A percentile compares a stretch with the other conserved stretches of the same genome.
Conservation (phyloP, 2,888 invertebrate species). For the Acholoe squamosa region DNA sequence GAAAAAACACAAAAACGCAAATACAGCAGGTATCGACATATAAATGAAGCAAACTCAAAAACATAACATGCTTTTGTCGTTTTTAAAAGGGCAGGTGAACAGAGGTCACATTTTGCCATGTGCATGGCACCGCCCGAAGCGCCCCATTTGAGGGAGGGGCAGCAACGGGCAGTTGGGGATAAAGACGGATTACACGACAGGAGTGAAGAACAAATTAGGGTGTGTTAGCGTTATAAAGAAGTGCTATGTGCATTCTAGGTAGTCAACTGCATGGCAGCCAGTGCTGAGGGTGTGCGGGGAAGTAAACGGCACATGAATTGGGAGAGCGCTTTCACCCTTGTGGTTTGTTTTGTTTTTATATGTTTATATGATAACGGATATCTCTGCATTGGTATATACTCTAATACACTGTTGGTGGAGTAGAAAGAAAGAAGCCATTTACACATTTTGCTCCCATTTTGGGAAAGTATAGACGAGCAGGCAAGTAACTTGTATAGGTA, state of each 20-base stretch:
- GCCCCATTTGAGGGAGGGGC: not conserved
- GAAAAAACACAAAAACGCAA: slow-evolving; percentile 53
- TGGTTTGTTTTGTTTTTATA: slow-evolving; percentile 52
- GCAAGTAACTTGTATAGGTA: slow-evolving; percentile 27
- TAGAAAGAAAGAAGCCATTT: slow-evolving; percentile 59
- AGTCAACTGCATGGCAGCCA: slow-evolving; percentile 13
- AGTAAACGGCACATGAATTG: slow-evolving; percentile 49
- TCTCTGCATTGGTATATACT: not conserved
- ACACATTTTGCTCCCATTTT: slow-evolving; percentile 49
- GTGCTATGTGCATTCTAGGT: slow-evolving; percentile 57
- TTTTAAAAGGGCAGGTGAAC: not conserved
- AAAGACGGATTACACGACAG: not conserved
- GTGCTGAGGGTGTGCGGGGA: slow-evolving; percentile 44
- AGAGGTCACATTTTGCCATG: slow-evolving; percentile 39
- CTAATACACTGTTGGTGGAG: slow-evolving; percentile 37
- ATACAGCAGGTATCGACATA: slow-evolving; percentile 34
- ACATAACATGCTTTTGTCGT: slow-evolving; percentile 41
- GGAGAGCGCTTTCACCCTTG: slow-evolving; percentile 63
- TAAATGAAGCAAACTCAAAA: slow-evolving; percentile 58
- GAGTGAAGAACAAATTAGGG: slow-evolving; percentile 28
- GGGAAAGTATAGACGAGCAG: slow-evolving; percentile 21
- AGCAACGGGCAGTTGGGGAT: not conserved
- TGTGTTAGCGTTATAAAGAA: slow-evolving; percentile 54
- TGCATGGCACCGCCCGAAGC: slow-evolving; percentile 2
- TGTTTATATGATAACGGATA: not conserved